A percentile compares a stretch with the other conserved stretches of the same genome.
Evolutionary conservation across 2,113 vertebrate genomes (phyloP).

Genomic region (Pomatorhinus ruficollis): DNA sequence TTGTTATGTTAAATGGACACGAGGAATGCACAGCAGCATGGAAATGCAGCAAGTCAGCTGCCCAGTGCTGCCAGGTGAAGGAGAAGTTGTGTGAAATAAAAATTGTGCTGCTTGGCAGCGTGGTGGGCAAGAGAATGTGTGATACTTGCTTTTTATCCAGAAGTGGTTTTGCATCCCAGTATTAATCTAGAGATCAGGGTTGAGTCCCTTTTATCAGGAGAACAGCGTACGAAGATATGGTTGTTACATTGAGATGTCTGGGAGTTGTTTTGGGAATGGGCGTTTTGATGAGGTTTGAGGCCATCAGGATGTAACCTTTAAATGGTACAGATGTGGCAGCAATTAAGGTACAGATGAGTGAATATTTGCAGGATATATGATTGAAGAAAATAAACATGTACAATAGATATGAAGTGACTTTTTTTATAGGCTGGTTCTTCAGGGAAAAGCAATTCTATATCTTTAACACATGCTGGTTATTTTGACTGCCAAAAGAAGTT

Average conservation of each 20-base stretch:
- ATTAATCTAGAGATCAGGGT: not conserved
- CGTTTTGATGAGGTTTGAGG: not conserved
- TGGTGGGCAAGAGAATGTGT: not conserved
- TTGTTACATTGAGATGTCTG: not conserved
- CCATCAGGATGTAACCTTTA: not conserved
- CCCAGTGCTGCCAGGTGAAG: not conserved
- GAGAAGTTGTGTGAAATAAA: not conserved
- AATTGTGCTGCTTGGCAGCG: not conserved
- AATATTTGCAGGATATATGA: not conserved
- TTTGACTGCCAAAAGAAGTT: not conserved
- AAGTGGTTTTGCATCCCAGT: not conserved
- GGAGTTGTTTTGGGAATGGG: not conserved
- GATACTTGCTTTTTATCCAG: not conserved
- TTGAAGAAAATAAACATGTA: not conserved
- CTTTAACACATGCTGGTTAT: not conserved
- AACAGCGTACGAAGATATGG: not conserved
- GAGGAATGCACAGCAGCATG: not conserved
- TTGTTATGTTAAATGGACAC: not conserved
- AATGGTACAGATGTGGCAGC: not conserved
- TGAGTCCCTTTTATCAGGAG: not conserved
- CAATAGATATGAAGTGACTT: not conserved
- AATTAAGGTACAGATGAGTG: not conserved
- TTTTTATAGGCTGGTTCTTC: not conserved
- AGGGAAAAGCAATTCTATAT: not conserved
- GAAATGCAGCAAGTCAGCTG: not conserved